Conservation (phyloP, 2,888 invertebrate genomes). For the Laspeyria flexula region DNA sequence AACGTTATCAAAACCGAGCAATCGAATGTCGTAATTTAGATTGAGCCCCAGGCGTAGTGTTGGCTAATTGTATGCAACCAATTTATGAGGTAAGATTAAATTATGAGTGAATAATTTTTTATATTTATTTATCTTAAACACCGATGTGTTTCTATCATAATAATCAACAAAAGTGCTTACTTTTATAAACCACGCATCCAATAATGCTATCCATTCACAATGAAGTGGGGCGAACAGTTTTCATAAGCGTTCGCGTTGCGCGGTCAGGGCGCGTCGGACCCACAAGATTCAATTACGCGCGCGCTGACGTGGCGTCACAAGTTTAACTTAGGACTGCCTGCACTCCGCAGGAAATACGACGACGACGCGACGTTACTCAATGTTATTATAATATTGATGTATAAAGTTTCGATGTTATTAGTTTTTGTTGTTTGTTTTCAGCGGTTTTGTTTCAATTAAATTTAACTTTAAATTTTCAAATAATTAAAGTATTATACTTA, state of each 20-base stretch:
- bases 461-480: too few species aligned
- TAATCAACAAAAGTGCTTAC: background rate
- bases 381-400: slow-evolving; percentile 41
- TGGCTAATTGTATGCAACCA: too few species aligned
- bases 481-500: too few species aligned
- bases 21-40: too few species aligned
- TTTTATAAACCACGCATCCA: slow-evolving; percentile 20
- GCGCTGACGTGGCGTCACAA: slow-evolving; percentile 70
- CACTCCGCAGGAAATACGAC: slow-evolving; percentile 40
- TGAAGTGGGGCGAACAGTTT: slow-evolving; percentile 44
- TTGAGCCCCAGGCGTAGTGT: too few species aligned
- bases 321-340: slow-evolving; percentile 53
- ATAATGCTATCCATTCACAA: slow-evolving; percentile 43
- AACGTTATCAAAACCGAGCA: too few species aligned
- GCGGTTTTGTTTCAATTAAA: background rate
- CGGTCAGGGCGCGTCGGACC: slow-evolving; percentile 48
- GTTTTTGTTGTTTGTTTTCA: background rate
- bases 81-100: background rate
- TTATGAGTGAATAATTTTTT: too few species aligned
- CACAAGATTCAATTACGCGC: slow-evolving; percentile 72
- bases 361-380: slow-evolving; percentile 22
- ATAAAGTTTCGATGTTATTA: slow-evolving; percentile 10
- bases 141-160: too few species aligned
- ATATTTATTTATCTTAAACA: too few species aligned
- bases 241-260: slow-evolving; percentile 54